Conservation (phyloP, 2,113 vertebrate species). For the Alouatta palliata region DNA sequence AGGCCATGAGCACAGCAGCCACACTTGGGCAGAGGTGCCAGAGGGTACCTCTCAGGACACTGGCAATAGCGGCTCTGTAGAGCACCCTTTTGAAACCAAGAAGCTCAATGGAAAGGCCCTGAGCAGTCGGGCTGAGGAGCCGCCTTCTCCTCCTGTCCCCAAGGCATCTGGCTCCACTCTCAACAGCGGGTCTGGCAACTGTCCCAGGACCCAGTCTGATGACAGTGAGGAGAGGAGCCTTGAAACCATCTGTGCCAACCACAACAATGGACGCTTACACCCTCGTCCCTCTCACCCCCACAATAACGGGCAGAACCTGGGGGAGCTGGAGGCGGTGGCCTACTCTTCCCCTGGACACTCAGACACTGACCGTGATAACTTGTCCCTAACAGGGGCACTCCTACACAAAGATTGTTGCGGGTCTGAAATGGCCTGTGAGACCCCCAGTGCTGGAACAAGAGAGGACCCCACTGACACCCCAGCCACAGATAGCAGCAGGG, state of each 20-base stretch:
- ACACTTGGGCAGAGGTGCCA: slow-evolving; percentile 73
- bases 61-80: slow-evolving; percentile 74
- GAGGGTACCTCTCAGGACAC: slow-evolving; percentile 81
- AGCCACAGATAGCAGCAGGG: slow-evolving; percentile 76
- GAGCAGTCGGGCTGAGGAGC: slow-evolving; percentile 82
- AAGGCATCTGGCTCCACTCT: slow-evolving; percentile 77
- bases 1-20: slow-evolving; percentile 77
- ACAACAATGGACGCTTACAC: slow-evolving; percentile 87
- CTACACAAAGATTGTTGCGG: slow-evolving; percentile 85
- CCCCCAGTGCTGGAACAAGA: slow-evolving; percentile 79
- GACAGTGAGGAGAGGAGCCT: slow-evolving; percentile 84
- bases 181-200: slow-evolving; percentile 80
- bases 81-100: slow-evolving; percentile 86
- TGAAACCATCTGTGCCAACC: slow-evolving; percentile 83
- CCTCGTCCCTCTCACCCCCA: slow-evolving; percentile 80
- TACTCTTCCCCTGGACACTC: slow-evolving; percentile 81
- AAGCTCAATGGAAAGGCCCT: slow-evolving; percentile 88
- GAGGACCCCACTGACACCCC: slow-evolving; percentile 81
- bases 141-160: slow-evolving; percentile 77
- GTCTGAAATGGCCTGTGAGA: slow-evolving; percentile 85
- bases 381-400: slow-evolving; percentile 76
- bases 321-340: slow-evolving; percentile 77
- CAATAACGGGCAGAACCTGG: slow-evolving; percentile 85
- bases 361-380: slow-evolving; percentile 81
- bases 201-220: slow-evolving; percentile 84